Evolutionary conservation across 92 coral and sea anemone species (phyloP).

Genomic region (Palythoa caribaeorum): DNA sequence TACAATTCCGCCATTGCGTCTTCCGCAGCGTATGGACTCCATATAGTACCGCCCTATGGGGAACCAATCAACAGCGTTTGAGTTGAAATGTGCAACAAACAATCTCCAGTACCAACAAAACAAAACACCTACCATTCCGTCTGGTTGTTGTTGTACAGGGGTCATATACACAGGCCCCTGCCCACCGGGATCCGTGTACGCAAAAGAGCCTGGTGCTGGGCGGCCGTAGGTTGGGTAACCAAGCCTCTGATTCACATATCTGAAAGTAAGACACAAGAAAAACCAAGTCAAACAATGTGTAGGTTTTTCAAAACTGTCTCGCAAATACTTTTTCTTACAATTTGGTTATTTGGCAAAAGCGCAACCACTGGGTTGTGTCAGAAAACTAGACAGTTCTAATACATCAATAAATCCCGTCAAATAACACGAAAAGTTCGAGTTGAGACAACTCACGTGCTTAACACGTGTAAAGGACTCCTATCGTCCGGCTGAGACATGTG

Average conservation of each 20-base stretch:
- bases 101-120: background rate
- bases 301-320: no score
- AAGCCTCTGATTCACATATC: constrained; percentile 78
- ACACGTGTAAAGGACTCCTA: no score
- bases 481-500: no score
- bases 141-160: constrained; percentile 93
- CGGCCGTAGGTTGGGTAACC: constrained; percentile 56
- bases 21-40: constrained; percentile 98
- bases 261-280: constrained; percentile 25
- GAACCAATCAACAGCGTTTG: background rate
- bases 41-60: constrained; percentile 86
- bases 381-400: no score
- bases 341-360: no score
- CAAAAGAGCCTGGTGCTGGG: constrained; percentile 78
- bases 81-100: background rate
- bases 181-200: constrained; percentile 85
- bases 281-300: no score
- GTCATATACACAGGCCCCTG: constrained; percentile 84
- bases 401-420: no score
- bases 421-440: no score
- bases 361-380: no score
- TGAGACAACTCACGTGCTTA: no score
- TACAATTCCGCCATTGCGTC: constrained; percentile 92
- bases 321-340: no score
- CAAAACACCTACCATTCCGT: constrained; percentile 76